Percentiles rank a stretch among this genome's conserved stretches.
Evolutionary conservation across 1,140 invertebrate genomes (phyloP).

Genomic region (Teleogryllus occipitalis): DNA sequence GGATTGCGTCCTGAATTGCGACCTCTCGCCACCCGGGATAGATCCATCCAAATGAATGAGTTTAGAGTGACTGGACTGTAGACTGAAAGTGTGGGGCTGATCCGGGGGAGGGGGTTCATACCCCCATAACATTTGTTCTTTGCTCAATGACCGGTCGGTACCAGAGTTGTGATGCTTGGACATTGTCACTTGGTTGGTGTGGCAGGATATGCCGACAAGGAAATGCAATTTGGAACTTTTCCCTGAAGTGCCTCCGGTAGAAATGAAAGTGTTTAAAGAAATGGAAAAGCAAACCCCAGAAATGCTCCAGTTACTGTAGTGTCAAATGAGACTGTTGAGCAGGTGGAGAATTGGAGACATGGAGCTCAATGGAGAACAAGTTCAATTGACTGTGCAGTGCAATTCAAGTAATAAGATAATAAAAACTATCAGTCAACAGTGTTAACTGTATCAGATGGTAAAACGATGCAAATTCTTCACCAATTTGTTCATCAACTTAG

Average conservation of each 20-base stretch:
- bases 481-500: constrained; percentile 11
- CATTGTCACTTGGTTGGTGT: neutral
- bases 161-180: constrained; percentile 7
- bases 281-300: constrained; percentile 9
- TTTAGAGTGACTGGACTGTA: constrained; percentile 13
- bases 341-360: constrained; percentile 13
- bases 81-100: constrained; percentile 10
- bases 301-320: constrained; percentile 1
- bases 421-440: constrained; percentile 7
- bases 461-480: constrained; percentile 8
- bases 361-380: constrained; percentile 11
- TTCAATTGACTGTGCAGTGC: constrained; percentile 3
- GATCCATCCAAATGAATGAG: constrained; percentile 13
- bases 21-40: constrained; percentile 2
- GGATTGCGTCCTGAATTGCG: constrained; percentile 8
- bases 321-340: neutral
- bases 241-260: constrained; percentile 25
- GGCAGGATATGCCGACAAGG: constrained; percentile 9
- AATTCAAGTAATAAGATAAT: constrained; percentile 1
- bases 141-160: constrained; percentile 15
- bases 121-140: constrained; percentile 18
- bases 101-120: constrained; percentile 12
- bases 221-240: constrained; percentile 19
- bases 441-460: constrained; percentile 15
- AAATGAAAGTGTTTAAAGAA: constrained; percentile 16